Conservation (phyloP, 2,797 vertebrate species). For the Leptoclinus maculatus region DNA sequence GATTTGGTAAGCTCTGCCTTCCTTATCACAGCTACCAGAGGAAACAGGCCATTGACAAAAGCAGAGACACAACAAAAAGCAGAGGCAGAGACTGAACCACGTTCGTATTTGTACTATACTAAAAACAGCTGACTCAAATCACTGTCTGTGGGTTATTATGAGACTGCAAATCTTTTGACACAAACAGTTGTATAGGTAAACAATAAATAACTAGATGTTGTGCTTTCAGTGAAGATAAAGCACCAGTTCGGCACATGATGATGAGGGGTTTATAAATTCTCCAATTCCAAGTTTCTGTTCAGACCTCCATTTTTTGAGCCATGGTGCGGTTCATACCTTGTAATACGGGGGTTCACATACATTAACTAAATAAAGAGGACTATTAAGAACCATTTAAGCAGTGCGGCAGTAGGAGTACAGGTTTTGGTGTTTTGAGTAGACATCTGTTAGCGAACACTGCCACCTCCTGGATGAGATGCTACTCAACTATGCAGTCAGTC, state of each 20-base stretch:
- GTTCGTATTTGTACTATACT: neutral
- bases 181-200: neutral
- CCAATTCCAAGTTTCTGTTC: neutral
- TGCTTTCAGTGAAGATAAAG: neutral
- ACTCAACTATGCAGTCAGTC: neutral
- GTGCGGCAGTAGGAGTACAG: neutral
- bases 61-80: slow-evolving; percentile 24
- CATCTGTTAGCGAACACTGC: neutral
- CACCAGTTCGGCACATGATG: neutral
- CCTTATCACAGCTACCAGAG: slow-evolving; percentile 94
- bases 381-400: neutral
- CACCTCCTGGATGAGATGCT: slow-evolving; percentile 2
- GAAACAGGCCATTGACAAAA: slow-evolving; percentile 42
- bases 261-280: neutral
- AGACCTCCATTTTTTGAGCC: neutral
- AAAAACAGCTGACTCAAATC: slow-evolving; percentile 2
- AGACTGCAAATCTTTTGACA: neutral
- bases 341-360: neutral
- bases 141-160: neutral
- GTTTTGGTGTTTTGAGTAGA: neutral
- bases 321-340: neutral
- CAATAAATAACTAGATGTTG: neutral
- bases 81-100: neutral
- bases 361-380: neutral
- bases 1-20: slow-evolving; percentile 97